These are phyloP conservation scores for Triops longicaudatus DNA, from an alignment of 1,140 invertebrate species.

Conservation along the genomic window DNA sequence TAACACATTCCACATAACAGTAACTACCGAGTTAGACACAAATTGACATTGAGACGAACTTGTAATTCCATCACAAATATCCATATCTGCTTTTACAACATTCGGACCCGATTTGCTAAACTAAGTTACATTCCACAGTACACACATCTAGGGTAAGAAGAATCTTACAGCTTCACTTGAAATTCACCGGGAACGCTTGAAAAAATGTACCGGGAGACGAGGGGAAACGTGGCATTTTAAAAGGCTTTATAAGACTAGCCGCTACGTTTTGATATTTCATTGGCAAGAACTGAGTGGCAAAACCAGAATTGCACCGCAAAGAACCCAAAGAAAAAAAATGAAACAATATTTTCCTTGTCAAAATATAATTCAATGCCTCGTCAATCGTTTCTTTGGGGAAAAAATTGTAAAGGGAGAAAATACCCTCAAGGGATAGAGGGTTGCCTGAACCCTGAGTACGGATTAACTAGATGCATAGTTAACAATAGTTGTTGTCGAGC, in stretches of 20 bases:
- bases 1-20: not conserved
- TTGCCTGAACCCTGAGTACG: slow-evolving; percentile 10
- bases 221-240: too few relatives aligned
- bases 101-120: not conserved
- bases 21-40: not conserved
- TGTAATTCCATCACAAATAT: not conserved
- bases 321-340: not conserved
- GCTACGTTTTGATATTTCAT: not conserved
- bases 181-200: not conserved
- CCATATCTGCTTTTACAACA: not conserved
- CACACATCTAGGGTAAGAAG: not conserved
- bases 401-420: not conserved
- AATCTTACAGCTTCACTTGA: not conserved
- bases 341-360: not conserved
- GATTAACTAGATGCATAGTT: slow-evolving; percentile 12
- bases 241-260: slow-evolving; percentile 1
- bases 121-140: not conserved
- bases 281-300: slow-evolving; percentile 5
- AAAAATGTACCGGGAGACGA: not conserved
- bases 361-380: too few relatives aligned
- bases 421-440: not conserved
- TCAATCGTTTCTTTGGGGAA: not conserved
- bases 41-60: not conserved
- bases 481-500: not conserved
- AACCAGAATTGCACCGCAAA: not conserved